A percentile compares a stretch with the other conserved stretches of the same genome.
Conservation (phyloP, 2,113 vertebrate genomes). For the Thinocorus orbignyianus region DNA sequence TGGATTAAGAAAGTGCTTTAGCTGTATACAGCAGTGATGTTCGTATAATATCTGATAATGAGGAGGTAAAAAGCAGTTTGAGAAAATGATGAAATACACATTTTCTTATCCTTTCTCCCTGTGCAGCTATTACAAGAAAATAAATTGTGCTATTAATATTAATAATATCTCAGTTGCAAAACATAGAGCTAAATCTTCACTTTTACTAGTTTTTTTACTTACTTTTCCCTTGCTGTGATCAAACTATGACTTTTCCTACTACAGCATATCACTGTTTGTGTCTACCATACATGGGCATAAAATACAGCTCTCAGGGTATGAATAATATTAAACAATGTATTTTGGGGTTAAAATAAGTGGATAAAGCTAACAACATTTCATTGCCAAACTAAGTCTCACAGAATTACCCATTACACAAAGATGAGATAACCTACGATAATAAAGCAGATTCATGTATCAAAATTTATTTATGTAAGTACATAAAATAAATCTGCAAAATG, state of each 20-base stretch:
- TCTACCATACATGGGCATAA: background rate
- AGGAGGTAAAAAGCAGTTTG: background rate
- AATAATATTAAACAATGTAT: background rate
- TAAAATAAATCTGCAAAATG: background rate
- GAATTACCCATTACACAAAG: background rate
- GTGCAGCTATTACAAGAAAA: background rate
- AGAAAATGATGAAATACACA: background rate
- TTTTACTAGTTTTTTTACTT: background rate
- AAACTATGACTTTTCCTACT: background rate
- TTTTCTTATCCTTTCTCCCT: background rate
- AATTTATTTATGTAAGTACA: background rate
- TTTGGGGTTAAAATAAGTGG: background rate
- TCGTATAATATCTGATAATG: background rate
- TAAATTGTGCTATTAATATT: background rate
- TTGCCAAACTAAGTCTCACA: background rate
- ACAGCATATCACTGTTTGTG: fast-evolving
- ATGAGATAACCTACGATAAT: background rate
- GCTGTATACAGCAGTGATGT: background rate
- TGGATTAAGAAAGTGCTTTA: background rate
- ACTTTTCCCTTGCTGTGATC: background rate
- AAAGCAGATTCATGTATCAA: background rate
- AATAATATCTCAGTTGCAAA: background rate
- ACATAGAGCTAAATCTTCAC: background rate
- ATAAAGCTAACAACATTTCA: background rate
- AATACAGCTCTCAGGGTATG: background rate